Conservation (phyloP, 2,888 invertebrate genomes). For the Drosophila melanosoma region DNA sequence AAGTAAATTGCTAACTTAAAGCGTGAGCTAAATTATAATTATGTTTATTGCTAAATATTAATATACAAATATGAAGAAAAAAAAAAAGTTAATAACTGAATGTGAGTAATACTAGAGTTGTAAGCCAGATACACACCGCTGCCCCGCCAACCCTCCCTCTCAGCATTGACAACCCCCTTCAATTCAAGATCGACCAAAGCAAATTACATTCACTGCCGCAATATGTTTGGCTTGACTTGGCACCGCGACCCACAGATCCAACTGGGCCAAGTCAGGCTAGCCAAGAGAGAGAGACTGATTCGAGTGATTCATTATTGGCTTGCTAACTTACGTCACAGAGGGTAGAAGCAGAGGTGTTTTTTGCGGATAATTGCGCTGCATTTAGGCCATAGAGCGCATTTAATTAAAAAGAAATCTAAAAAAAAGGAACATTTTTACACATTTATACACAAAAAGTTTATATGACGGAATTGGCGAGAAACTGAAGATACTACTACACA, state of each 20-base stretch:
- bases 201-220: slow-evolving; percentile 49
- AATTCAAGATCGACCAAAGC: background rate
- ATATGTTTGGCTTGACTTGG: slow-evolving; percentile 68
- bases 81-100: slow-evolving; percentile 42
- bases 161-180: slow-evolving; percentile 6
- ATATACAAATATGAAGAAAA: slow-evolving; percentile 14
- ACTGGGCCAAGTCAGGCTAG: slow-evolving; percentile 29
- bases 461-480: slow-evolving; percentile 9
- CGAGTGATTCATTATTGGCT: slow-evolving; percentile 56
- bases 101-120: slow-evolving; percentile 47
- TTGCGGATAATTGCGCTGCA: slow-evolving; percentile 43
- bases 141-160: slow-evolving; percentile 5
- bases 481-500: slow-evolving; percentile 2
- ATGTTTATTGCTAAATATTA: slow-evolving; percentile 54
- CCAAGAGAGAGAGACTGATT: slow-evolving; percentile 63
- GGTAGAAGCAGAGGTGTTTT: slow-evolving; percentile 3
- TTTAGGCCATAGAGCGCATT: slow-evolving; percentile 53
- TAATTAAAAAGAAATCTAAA: slow-evolving; percentile 23
- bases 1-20: slow-evolving; percentile 67
- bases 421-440: slow-evolving; percentile 39
- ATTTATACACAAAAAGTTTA: slow-evolving; percentile 37
- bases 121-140: slow-evolving; percentile 4
- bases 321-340: slow-evolving; percentile 9
- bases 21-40: slow-evolving; percentile 70
- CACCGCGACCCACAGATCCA: slow-evolving; percentile 23